A percentile compares a stretch with the other conserved stretches of the same genome.
Conservation (phyloP, 2,888 invertebrate genomes). For the Atrina japonica region DNA sequence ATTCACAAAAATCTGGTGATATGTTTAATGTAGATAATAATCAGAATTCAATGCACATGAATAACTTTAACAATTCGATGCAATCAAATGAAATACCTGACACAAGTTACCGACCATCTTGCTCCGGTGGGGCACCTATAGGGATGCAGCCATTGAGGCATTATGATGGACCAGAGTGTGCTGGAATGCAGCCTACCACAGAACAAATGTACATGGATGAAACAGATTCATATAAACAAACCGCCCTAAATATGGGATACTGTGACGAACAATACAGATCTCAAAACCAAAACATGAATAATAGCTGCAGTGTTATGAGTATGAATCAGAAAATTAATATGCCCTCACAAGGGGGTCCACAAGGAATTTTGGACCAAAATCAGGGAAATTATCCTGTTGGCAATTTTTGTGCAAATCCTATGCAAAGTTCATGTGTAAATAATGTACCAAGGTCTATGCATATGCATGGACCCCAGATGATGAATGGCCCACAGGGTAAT, state of each 20-base stretch:
- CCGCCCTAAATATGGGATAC: slow-evolving; percentile 37
- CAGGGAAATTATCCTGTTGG: slow-evolving; percentile 29
- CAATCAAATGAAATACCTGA: slow-evolving; percentile 49
- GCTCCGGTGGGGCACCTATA: slow-evolving; percentile 53
- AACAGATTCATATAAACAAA: slow-evolving; percentile 40
- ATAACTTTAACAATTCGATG: slow-evolving; percentile 57
- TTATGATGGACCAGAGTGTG: slow-evolving; percentile 36
- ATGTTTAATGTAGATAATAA: slow-evolving; percentile 58
- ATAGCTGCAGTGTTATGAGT: slow-evolving; percentile 59
- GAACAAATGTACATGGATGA: slow-evolving; percentile 42
- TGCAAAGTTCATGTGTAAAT: slow-evolving; percentile 23
- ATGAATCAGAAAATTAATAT: slow-evolving; percentile 57
- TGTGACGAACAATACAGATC: slow-evolving; percentile 40
- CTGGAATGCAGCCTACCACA: slow-evolving; percentile 24
- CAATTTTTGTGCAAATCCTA: slow-evolving; percentile 27
- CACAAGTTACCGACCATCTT: slow-evolving; percentile 52
- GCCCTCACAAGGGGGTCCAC: slow-evolving; percentile 40
- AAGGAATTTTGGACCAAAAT: slow-evolving; percentile 49
- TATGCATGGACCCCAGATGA: slow-evolving; percentile 54
- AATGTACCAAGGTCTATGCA: slow-evolving; percentile 47
- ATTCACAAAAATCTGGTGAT: slow-evolving; percentile 52
- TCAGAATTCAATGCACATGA: slow-evolving; percentile 50
- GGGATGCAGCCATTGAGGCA: slow-evolving; percentile 55
- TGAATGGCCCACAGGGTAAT: slow-evolving; percentile 34
- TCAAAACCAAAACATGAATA: slow-evolving; percentile 49